Base-by-base conservation (phyloP, 2,113 vertebrate genomes). In the Anguilla rostrata region DNA sequence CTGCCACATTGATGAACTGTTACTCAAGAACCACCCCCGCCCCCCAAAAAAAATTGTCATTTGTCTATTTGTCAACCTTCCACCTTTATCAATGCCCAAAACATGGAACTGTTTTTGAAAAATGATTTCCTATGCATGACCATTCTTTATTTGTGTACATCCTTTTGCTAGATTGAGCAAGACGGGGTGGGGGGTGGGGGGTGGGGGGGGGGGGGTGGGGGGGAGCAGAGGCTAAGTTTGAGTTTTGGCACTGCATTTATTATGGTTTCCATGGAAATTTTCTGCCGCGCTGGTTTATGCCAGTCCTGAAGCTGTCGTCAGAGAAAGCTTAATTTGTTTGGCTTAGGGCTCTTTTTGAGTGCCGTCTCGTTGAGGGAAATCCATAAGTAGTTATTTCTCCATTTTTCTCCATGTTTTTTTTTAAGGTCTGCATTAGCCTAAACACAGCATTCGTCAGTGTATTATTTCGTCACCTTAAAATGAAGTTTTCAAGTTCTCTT, bases 251-350 rank as follows among this genome's bases (percentile, higher is more conserved):
- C 94, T 96, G 95, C 95, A 95, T 94, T 95, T 96, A 96, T 96
- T 93, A 91, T 91, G 90, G 97, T 98, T 95, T 94, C 97, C 95
- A 97, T 97, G 95, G 97, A 91, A 96, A 98, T 97, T 96, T 98
- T 98, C 96, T 98, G 88, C 92, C 90, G 92, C 94, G 93, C 90
- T 92, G 94, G 96, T 94, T 96, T 94, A 94, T 94, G 95, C 93
- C 95, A 89, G 89, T 93, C 93, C 93, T 88, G 90, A 95, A 94
- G 93, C 96, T 97, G 96, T 96, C 96, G 96, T 92, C 95, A 66
- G 91, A 22, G 92, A 92, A 93, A 95, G 94, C 95, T 97, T 97
- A 97, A 97, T 98, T 98, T 97, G 97, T 96, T 96, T 88, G 87
- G 90, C 29, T 75, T 71, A 71, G 20, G 26, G 63, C 63, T 71